phyloP scores from a whole-genome alignment of 2,113 vertebrate genomes.

The Plecturocebus donacophilus region DNA sequence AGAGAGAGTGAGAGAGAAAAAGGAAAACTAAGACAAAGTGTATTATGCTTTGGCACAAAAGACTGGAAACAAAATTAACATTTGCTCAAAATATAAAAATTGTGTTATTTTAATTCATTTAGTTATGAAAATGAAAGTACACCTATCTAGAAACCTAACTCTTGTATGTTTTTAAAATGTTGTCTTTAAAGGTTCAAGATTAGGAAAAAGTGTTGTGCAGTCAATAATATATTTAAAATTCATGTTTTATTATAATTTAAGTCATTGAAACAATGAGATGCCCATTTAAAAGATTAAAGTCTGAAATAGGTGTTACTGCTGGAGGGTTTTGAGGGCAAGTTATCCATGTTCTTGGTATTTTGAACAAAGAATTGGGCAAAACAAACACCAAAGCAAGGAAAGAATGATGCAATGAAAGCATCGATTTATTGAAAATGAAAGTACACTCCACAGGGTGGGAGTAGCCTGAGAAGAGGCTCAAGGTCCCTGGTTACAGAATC shows the following conservation, averaged over 20 bases:
- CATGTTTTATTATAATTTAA: slow-evolving; percentile 1
- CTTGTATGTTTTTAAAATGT: neutral
- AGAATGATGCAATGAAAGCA: no score
- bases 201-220: neutral
- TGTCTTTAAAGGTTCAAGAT: neutral
- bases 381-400: no score
- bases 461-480: no score
- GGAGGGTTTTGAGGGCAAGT: no score
- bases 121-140: neutral
- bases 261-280: neutral
- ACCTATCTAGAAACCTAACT: neutral
- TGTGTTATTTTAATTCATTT: slow-evolving; percentile 1
- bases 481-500: no score
- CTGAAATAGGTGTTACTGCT: neutral
- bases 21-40: neutral
- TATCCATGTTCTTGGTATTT: no score
- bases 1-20: neutral
- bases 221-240: neutral
- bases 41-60: neutral
- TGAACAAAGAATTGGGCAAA: no score
- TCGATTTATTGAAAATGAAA: no score
- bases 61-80: neutral
- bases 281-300: neutral
- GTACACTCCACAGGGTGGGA: no score
- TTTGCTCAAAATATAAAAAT: neutral